phyloP scores from a whole-genome alignment of 2,888 invertebrate genomes.

The Yponomeuta cagnagella region DNA sequence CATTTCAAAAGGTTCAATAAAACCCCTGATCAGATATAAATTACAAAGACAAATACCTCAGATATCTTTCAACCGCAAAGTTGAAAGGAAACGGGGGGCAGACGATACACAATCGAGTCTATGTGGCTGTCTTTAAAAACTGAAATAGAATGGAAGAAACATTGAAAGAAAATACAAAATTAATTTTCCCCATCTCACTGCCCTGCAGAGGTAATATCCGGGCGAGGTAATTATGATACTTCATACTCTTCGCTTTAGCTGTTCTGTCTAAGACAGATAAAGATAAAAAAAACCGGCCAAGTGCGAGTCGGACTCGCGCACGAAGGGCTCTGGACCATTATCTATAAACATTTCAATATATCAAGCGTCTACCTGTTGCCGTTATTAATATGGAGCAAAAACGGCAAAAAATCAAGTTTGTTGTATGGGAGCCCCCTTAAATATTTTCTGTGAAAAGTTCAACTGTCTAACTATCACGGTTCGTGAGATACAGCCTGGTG shows the following conservation, averaged over 20 bases:
- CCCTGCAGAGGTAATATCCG: neutral
- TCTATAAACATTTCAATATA: too few species aligned
- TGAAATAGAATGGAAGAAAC: neutral
- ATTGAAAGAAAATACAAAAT: neutral
- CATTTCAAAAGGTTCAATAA: neutral
- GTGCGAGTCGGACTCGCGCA: too few species aligned
- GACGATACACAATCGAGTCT: conserved; percentile 42
- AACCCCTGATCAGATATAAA: conserved; percentile 31
- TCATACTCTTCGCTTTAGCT: neutral
- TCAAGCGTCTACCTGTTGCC: too few species aligned
- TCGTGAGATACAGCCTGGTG: too few species aligned
- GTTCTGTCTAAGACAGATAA: too few species aligned
- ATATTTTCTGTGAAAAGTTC: too few species aligned
- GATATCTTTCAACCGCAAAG: conserved; percentile 43
- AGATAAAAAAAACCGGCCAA: too few species aligned
- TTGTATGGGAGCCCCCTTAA: too few species aligned
- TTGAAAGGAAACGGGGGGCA: conserved; percentile 47
- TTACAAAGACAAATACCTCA: conserved; percentile 63
- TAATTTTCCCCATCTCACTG: neutral
- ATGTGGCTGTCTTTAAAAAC: neutral
- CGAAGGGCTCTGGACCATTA: too few species aligned
- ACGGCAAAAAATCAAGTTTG: too few species aligned
- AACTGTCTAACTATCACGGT: too few species aligned
- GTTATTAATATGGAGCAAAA: too few species aligned
- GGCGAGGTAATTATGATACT: neutral